phyloP scores from a whole-genome alignment of 2,797 vertebrate genomes.

The Sebastes wilsoni region DNA sequence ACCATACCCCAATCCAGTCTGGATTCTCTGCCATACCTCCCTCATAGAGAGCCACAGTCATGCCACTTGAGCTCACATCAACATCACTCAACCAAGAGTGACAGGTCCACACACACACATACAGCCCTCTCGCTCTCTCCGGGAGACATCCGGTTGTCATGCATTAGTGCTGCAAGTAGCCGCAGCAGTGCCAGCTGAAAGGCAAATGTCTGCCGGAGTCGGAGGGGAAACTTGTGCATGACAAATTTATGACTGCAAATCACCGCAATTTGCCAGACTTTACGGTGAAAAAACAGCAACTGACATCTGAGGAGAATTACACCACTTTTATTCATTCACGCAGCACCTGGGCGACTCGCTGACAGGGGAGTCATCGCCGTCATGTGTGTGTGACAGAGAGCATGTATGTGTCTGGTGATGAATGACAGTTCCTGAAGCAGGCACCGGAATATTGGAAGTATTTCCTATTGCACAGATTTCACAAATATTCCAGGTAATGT shows the following conservation, averaged over 20 bases:
- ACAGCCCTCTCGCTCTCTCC: constrained; percentile 20
- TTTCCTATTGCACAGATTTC: background rate
- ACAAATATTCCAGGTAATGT: background rate
- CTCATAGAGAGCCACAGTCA: constrained; percentile 51
- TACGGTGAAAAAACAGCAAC: constrained; percentile 16
- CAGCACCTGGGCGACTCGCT: constrained; percentile 20
- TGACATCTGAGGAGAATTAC: constrained; percentile 37
- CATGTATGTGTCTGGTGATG: background rate
- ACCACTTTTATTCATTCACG: background rate
- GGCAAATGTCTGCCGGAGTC: constrained; percentile 54
- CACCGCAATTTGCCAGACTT: constrained; percentile 43
- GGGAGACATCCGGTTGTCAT: constrained; percentile 70
- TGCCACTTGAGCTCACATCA: constrained; percentile 64
- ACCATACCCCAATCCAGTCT: constrained; percentile 13
- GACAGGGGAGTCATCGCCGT: background rate
- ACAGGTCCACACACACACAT: constrained; percentile 35
- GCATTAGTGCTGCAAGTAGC: constrained; percentile 20
- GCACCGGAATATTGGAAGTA: background rate
- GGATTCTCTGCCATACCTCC: constrained; percentile 64
- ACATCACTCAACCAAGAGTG: constrained; percentile 55
- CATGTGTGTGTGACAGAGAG: constrained; percentile 1
- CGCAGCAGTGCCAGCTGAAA: constrained; percentile 44
- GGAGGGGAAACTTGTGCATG: constrained; percentile 46
- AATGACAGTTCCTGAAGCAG: background rate
- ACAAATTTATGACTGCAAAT: constrained; percentile 53